These are phyloP conservation scores for Kradibia gibbosae DNA, from an alignment of 1,140 invertebrate species.

Conservation along the genomic window DNA sequence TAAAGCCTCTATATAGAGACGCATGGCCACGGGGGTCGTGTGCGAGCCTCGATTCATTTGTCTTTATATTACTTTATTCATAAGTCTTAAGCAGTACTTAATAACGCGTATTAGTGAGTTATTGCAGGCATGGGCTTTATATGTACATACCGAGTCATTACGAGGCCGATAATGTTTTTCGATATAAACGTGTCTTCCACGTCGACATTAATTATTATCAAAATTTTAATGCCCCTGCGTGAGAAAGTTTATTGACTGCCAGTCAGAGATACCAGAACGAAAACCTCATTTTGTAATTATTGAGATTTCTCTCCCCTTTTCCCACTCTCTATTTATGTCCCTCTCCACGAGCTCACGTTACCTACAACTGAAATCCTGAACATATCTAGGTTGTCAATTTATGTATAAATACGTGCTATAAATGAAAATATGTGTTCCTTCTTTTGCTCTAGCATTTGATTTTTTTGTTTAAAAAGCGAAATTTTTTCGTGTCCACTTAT, in stretches of 20 bases:
- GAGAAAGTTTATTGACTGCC: neutral
- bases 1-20: conserved; percentile 19
- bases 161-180: conserved; percentile 23
- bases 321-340: no score
- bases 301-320: neutral
- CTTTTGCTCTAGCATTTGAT: no score
- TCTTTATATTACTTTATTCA: conserved; percentile 53
- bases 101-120: conserved; percentile 52
- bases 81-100: conserved; percentile 52
- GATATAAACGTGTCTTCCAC: neutral
- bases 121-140: conserved; percentile 48
- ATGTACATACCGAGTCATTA: neutral
- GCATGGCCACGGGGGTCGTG: conserved; percentile 31
- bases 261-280: neutral
- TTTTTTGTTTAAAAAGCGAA: no score
- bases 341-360: no score
- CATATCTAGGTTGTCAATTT: no score
- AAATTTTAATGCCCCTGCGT: neutral
- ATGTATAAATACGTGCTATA: no score
- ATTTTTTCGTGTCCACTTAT: no score
- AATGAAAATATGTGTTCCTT: no score
- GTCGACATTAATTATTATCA: conserved; percentile 31
- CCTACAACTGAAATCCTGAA: no score
- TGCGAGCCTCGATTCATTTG: conserved; percentile 43
- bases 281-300: neutral